Percentiles rank a stretch among this genome's conserved stretches.
These are phyloP conservation scores for Alosa sapidissima DNA, from an alignment of 2,797 vertebrate genomes.

Conservation along the genomic window DNA sequence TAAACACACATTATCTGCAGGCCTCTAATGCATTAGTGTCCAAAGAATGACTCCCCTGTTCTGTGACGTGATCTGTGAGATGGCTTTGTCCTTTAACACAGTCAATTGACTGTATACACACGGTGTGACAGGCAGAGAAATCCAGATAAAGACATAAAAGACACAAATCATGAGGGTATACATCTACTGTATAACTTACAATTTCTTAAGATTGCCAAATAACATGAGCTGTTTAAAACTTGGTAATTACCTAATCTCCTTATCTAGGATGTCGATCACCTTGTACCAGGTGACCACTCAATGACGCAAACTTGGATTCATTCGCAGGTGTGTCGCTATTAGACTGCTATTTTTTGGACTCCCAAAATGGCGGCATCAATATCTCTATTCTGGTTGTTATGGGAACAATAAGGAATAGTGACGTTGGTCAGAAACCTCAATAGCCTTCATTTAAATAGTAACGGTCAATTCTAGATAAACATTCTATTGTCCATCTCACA, in stretches of 20 bases:
- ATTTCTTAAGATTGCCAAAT: neutral
- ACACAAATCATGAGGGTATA: no score
- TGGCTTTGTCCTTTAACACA: neutral
- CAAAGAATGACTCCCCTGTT: neutral
- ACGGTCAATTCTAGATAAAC: neutral
- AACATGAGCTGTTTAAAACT: neutral
- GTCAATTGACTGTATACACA: neutral
- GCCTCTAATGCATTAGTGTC: neutral
- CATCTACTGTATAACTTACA: neutral
- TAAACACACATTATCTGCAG: slow-evolving; percentile 2
- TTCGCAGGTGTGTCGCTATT: no score
- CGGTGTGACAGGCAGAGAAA: neutral
- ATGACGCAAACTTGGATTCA: no score
- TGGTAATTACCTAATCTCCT: neutral
- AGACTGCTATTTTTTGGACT: no score
- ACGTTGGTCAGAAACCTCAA: no score
- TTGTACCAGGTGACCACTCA: no score
- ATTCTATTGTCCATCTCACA: neutral
- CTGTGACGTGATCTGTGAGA: neutral
- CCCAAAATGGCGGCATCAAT: no score
- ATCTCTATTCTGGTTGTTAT: no score
- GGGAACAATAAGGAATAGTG: no score
- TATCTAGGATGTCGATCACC: no score
- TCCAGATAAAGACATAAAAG: no score
- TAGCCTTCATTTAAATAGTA: neutral